Evolutionary conservation across 2,888 invertebrate species (phyloP), one percentile per base, ranked within the genome.

Genomic region (Pristionchus fissidentatus): DNA sequence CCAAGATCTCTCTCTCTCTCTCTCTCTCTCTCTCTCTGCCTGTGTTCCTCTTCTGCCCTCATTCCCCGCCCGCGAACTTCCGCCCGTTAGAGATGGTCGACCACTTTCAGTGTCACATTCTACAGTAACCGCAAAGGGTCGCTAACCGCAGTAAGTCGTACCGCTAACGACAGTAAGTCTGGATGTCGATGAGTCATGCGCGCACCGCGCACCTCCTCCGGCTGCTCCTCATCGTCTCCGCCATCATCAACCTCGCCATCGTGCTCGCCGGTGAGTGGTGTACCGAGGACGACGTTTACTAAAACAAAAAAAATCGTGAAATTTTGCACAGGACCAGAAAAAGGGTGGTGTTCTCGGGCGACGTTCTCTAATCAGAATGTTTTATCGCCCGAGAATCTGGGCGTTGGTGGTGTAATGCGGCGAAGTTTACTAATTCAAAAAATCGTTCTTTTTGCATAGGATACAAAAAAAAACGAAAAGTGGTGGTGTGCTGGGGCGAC

Each of bases 161-260:
- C n/a, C n/a, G n/a, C n/a, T n/a, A n/a, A n/a, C n/a, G n/a, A n/a
- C n/a, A n/a, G n/a, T n/a, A n/a, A n/a, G n/a, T n/a, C n/a, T n/a
- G n/a, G 43, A 77, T 77, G 75, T 77, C 75, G n/a, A 77, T 77
- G 35, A 26, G 29, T 19, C 75, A 7, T 32, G 49, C 75, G 46
- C 46, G 75, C 49, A 77, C 75, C n/a, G 19, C 75, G 3, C 49
- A 49, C 3, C 22, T 77, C 22, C 32, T 77, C 41, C 55, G 57
- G 38, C 3, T 10, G 10, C 79, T 79, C 22, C 79, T 79, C 43
- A 38, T 79, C n/a, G 19, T 57, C 38, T 43, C 79, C 5, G 57
- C 55, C n/a, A 32, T 32, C 38, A 57, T 79, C 79, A 79, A 79
- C 22, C 26, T 57, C 7, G 4, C 15, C 35, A n/a, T 79, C n/a